Evolutionary conservation across 2,113 vertebrate genomes (phyloP).

Genomic region (Pandion haliaetus): DNA sequence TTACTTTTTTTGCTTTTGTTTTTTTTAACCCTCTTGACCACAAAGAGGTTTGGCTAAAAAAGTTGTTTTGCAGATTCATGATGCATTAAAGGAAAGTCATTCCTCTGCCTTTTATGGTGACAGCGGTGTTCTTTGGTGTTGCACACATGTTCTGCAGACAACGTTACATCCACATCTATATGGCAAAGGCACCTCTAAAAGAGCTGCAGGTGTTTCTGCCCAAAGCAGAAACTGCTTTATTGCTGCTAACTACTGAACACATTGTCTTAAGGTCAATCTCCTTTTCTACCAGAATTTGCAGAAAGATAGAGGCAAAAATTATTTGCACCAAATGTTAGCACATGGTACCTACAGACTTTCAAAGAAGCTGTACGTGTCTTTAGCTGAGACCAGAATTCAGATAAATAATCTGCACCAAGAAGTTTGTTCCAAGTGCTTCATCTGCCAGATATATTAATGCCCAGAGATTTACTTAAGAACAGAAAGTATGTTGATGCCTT

Average conservation of each 20-base stretch:
- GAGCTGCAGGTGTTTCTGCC: not conserved
- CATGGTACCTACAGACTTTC: not conserved
- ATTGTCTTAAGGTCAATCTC: not conserved
- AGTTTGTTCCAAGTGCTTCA: not conserved
- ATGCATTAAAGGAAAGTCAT: not conserved
- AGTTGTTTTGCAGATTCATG: not conserved
- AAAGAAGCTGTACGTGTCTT: not conserved
- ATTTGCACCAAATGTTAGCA: not conserved
- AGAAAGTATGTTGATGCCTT: not conserved
- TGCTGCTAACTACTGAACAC: not conserved
- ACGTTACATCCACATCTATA: not conserved
- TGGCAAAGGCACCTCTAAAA: not conserved
- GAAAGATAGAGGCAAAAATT: not conserved
- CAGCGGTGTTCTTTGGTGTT: not conserved
- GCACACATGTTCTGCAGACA: not conserved
- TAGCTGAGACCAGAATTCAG: not conserved
- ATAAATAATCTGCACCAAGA: not conserved
- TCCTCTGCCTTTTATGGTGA: not conserved
- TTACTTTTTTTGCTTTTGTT: not conserved
- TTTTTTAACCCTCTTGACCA: not conserved
- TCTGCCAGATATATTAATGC: not conserved
- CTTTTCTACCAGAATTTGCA: not conserved
- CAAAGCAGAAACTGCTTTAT: not conserved
- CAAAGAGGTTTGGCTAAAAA: not conserved
- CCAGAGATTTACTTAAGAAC: not conserved